Conservation (phyloP, 2,888 invertebrate species). For the Drosophila nigricruria region DNA sequence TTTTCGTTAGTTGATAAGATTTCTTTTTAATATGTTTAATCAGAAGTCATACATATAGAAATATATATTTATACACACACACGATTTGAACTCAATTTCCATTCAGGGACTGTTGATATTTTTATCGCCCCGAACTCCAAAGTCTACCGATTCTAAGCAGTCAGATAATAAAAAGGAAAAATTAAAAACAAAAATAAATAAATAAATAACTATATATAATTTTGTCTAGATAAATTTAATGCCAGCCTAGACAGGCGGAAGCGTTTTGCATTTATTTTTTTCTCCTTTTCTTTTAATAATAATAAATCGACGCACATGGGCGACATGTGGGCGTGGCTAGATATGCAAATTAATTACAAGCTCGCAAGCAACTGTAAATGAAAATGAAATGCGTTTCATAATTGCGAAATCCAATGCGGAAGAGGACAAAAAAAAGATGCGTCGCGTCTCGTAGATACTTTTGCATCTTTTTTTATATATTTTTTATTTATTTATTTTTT, state of each 20-base stretch:
- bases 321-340: constrained; percentile 18
- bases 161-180: constrained; percentile 1
- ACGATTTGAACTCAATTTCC: constrained; percentile 27
- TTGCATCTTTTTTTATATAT: constrained; percentile 39
- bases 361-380: constrained; percentile 30
- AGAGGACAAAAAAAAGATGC: constrained; percentile 39
- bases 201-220: constrained; percentile 16
- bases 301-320: constrained; percentile 9
- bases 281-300: neutral
- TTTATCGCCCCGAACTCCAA: constrained; percentile 17
- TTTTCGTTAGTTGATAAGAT: constrained; percentile 34
- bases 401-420: constrained; percentile 58
- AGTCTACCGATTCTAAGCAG: constrained; percentile 8
- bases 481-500: constrained; percentile 23
- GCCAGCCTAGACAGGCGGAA: constrained; percentile 31
- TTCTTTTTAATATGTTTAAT: constrained; percentile 23
- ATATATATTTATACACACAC: neutral
- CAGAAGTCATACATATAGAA: neutral
- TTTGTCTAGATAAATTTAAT: constrained; percentile 24
- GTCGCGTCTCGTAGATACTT: constrained; percentile 50
- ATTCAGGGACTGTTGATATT: constrained; percentile 23
- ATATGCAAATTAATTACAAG: constrained; percentile 40
- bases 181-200: neutral
- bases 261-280: neutral
- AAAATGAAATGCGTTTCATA: constrained; percentile 51